phyloP scores from a whole-genome alignment of 2,888 invertebrate genomes.

The Theristus sp. region DNA sequence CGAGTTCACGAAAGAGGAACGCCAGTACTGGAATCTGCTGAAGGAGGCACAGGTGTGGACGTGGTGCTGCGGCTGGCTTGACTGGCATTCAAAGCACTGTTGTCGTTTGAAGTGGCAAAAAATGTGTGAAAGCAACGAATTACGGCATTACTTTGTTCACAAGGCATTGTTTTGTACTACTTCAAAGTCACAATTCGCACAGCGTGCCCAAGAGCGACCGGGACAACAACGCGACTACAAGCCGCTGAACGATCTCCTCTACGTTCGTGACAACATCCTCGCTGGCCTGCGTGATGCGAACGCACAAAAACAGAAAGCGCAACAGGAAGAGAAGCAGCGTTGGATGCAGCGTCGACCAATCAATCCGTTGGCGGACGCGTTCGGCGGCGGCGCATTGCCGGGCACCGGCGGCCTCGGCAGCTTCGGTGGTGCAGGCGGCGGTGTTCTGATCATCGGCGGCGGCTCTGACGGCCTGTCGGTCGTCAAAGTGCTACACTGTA shows the following conservation, averaged over 20 bases:
- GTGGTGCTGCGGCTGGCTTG: too few species aligned
- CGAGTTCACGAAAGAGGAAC: conserved; percentile 55
- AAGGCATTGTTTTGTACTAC: too few species aligned
- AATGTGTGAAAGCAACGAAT: too few species aligned
- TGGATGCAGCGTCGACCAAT: conserved; percentile 4
- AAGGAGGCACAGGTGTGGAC: conserved; percentile 18
- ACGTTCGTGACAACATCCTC: conserved; percentile 18
- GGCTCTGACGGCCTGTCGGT: not conserved
- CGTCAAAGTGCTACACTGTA: not conserved
- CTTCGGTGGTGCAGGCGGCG: not conserved
- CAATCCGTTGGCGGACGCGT: not conserved
- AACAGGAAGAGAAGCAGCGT: conserved; percentile 12
- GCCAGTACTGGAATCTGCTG: conserved; percentile 50
- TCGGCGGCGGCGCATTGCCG: conserved; percentile 8
- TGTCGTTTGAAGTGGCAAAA: too few species aligned
- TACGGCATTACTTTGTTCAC: too few species aligned
- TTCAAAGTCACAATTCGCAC: too few species aligned
- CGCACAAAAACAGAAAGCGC: conserved; percentile 21
- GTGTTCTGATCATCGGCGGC: conserved; percentile 8
- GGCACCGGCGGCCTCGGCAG: not conserved
- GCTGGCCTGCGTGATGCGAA: conserved; percentile 15
- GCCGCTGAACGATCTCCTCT: conserved; percentile 14
- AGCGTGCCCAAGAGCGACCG: not conserved
- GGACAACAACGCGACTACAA: not conserved
- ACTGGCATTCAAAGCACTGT: too few species aligned